Evolutionary conservation across 1,140 invertebrate genomes (phyloP), one percentile per base, ranked within the genome.

Genomic region (Bicyclus anynana): DNA sequence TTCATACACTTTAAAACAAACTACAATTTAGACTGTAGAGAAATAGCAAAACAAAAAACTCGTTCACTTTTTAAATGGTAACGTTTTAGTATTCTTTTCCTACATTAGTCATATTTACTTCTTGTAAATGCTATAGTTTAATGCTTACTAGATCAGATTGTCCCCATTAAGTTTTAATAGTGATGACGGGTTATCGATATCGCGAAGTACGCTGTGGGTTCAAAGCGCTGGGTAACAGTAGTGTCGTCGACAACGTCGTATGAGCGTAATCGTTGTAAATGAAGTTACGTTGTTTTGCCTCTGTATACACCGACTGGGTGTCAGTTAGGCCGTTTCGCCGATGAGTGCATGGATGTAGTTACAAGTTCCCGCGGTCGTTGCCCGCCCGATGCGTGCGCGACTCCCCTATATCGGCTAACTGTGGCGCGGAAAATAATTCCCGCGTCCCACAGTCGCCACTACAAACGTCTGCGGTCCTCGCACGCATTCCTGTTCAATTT

Each of bases 351-450:
- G 72, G 73, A 83, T 83, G 80, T 85, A 84, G 82, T 85, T 80
- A 81, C 84, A 87, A 87, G 84, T 87, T 85, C 82, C 71, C 72
- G 69, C 80, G 84, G 84, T 87, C 84, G 77, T 80, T 84, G 84
- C 63, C 84, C 84, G 78, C 59, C 42, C 71, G 69, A 65, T 83
- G 76, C 72, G 78, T 77, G 81, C 71, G 67, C 77, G 74, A 79
- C 73, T 84, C 79, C 80, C 81, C 81, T 82, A 77, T 84, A 79
- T 82, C 77, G 40, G 17, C 40, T 44, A 44, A 44, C 40, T 44
- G 40, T 77, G 82, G 75, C 79, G 79, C 80, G 79, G 79, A 80
- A 85, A 77, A 69, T 77, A 72, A 80, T 72, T 72, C 67, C 64
- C 58, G 57, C 61, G 62, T 63, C 57, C 55, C 56, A 66, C 53